phyloP scores from a whole-genome alignment of 2,888 invertebrate genomes.

The Dinocampus coccinellae region DNA sequence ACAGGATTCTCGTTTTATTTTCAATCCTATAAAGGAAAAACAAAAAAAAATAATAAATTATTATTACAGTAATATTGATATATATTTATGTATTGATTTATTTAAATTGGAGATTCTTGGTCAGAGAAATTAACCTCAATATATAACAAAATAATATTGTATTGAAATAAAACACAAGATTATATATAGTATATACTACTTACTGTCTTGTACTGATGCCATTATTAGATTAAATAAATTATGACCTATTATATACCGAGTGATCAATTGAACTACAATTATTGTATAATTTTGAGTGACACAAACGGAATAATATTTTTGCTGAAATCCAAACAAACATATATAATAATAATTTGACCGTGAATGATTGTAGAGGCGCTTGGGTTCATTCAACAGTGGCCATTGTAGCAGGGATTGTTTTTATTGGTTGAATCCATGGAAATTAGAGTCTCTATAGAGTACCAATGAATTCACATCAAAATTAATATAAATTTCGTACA shows the following conservation, averaged over 20 bases:
- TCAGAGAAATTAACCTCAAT: background rate
- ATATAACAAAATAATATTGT: background rate
- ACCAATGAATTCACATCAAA: no score
- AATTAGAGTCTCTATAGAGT: no score
- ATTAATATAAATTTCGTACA: no score
- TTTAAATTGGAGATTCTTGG: no score
- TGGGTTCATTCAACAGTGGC: background rate
- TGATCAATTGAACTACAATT: background rate
- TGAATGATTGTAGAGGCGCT: background rate
- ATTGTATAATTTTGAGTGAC: background rate
- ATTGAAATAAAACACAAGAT: background rate
- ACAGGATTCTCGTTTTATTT: constrained; percentile 79
- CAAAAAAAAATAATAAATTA: background rate
- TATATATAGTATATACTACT: background rate
- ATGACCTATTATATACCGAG: background rate
- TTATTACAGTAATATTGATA: background rate
- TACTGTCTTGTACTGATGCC: constrained; percentile 33
- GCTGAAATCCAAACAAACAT: background rate
- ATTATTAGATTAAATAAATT: background rate
- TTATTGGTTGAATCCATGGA: background rate
- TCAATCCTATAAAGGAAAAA: constrained; percentile 55
- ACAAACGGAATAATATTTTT: background rate
- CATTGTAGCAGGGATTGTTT: background rate
- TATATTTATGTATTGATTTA: background rate
- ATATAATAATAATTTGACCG: background rate